Conservation (phyloP, 2,888 invertebrate genomes). For the Rhopalosiphum nymphaeae region DNA sequence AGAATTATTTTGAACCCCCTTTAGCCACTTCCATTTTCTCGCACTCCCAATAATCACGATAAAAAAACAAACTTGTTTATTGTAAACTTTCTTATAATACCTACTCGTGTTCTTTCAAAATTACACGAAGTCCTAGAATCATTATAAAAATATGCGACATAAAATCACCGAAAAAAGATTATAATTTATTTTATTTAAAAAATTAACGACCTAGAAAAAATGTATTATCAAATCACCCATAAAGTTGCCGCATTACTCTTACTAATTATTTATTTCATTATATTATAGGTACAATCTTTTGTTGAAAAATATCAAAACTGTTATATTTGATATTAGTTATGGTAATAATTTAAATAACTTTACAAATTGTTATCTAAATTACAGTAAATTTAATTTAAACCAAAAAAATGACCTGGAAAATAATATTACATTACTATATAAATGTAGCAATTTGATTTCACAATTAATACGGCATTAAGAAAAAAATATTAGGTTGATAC, state of each 20-base stretch:
- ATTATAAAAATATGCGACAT: background rate
- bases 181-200: background rate
- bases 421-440: background rate
- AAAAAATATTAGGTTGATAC: background rate
- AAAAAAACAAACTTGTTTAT: background rate
- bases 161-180: background rate
- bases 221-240: background rate
- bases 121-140: background rate
- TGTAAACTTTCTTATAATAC: background rate
- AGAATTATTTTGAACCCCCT: background rate
- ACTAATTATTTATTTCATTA: background rate
- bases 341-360: background rate
- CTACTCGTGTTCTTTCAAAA: background rate
- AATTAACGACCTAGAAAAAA: background rate
- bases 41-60: background rate
- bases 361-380: background rate
- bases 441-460: background rate
- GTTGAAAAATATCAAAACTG: background rate
- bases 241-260: background rate
- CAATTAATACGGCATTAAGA: slow-evolving; percentile 14
- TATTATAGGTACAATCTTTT: background rate
- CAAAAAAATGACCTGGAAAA: slow-evolving; percentile 3
- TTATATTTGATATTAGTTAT: background rate
- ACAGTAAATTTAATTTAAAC: background rate
- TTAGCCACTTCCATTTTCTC: background rate